Evolutionary conservation across 92 coral and sea anemone genomes (phyloP), one percentile per base, ranked within the genome.

Genomic region (Isaurus tuberculatus): DNA sequence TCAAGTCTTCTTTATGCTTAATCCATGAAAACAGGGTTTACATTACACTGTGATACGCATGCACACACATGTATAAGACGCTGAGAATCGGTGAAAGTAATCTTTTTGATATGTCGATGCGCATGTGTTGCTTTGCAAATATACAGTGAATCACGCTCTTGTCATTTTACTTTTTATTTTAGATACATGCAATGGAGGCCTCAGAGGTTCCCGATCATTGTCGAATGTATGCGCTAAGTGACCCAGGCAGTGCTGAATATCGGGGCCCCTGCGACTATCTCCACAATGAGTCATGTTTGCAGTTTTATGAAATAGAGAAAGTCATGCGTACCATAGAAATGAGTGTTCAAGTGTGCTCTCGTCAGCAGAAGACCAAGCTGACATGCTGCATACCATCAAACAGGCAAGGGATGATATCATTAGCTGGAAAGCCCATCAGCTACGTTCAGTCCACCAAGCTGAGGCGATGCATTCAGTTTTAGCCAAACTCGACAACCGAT

Each of bases 381-480:
- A 73, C 75, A 72, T 87, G 90, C 53, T 80, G 57, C 79, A 87
- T 65, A 19, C 48, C 17, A 32, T 87, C 65, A 57, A 81, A 57
- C 86, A 79, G 34, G 90, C 86, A 77, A 72, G 65, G 40, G 68
- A 80, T 60, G 46, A 73, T 64, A 81, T 88, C 79, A 43, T 53
- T 42, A 64, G 78, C 77, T 88, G 91, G 87, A 88, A 88, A 69
- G 86, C 86, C 29, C 83, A 87, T 72, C 90, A 77, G 77, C 68
- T 88, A 49, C 84, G 91, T 20, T 49, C 91, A 3, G 91, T 83
- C n/a, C 87, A 83, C 57, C 87, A 83, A 75, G 84, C 73, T 26
- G 88, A 88, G 84, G 91, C 91, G 43, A 83, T 57, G 66, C 79
- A 67, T 83, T 67, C 84, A 9, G 91, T 83, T 67, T 57, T 87